These are phyloP conservation scores for Fregata magnificens DNA, from an alignment of 2,113 vertebrate genomes.

Conservation along the genomic window DNA sequence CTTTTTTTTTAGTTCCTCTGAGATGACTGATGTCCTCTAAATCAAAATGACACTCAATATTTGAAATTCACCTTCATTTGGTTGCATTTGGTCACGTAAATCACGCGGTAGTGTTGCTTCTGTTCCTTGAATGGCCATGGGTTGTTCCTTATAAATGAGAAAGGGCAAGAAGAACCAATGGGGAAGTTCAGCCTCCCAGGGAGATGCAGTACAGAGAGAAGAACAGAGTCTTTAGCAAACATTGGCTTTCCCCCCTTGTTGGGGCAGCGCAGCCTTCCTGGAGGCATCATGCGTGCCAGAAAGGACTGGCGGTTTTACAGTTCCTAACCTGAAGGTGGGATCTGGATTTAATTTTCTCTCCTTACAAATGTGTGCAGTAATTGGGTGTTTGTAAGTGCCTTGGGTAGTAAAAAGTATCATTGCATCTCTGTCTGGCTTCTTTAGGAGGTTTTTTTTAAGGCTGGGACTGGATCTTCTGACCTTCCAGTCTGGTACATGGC, in stretches of 20 bases:
- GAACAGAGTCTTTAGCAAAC: neutral
- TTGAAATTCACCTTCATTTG: neutral
- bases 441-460: neutral
- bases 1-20: neutral
- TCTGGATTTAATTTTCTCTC: slow-evolving; percentile 54
- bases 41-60: neutral
- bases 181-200: neutral
- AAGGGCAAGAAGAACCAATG: neutral
- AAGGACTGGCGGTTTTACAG: neutral
- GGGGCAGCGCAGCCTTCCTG: neutral
- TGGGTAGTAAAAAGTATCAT: neutral
- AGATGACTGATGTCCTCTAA: neutral
- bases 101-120: neutral
- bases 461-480: neutral
- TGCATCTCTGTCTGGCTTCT: neutral
- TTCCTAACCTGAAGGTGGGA: neutral
- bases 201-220: neutral
- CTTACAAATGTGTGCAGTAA: neutral
- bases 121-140: neutral
- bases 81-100: neutral
- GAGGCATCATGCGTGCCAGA: neutral
- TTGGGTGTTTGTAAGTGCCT: neutral
- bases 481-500: neutral
- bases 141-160: neutral
- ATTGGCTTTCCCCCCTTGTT: neutral